Evolutionary conservation across 2,113 vertebrate species (phyloP).

Genomic region (Plecotus auritus): DNA sequence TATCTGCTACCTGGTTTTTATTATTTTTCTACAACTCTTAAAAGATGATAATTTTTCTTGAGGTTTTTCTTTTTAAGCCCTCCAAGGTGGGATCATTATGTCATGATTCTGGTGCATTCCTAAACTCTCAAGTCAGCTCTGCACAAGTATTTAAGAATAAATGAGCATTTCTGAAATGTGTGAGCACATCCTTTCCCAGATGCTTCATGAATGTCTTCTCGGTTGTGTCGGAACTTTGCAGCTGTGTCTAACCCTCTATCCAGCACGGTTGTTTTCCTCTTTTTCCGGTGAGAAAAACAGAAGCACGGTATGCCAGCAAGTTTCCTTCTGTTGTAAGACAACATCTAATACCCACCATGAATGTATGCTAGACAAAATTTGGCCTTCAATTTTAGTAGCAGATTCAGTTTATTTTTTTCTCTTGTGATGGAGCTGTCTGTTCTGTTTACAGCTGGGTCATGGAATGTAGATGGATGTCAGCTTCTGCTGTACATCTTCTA

Average conservation of each 20-base stretch:
- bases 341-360: slow-evolving; percentile 59
- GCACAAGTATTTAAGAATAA: slow-evolving; percentile 68
- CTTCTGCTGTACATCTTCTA: slow-evolving; percentile 59
- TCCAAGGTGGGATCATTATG: slow-evolving; percentile 62
- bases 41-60: slow-evolving; percentile 28
- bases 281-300: slow-evolving; percentile 70
- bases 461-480: slow-evolving; percentile 60
- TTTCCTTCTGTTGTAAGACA: slow-evolving; percentile 43
- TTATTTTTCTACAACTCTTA: slow-evolving; percentile 49
- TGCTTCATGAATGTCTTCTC: slow-evolving; percentile 70
- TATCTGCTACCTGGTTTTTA: neutral
- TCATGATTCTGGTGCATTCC: slow-evolving; percentile 64
- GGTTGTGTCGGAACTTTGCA: slow-evolving; percentile 60
- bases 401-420: slow-evolving; percentile 58
- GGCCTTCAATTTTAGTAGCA: slow-evolving; percentile 58
- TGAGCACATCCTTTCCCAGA: slow-evolving; percentile 59
- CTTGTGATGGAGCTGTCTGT: slow-evolving; percentile 73
- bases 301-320: slow-evolving; percentile 58
- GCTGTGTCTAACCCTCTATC: slow-evolving; percentile 73
- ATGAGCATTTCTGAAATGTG: slow-evolving; percentile 60
- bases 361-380: slow-evolving; percentile 67
- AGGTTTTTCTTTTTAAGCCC: slow-evolving; percentile 9
- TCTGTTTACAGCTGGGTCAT: slow-evolving; percentile 70
- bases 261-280: slow-evolving; percentile 72
- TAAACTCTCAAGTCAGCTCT: slow-evolving; percentile 74